These are phyloP conservation scores for Trichogramma evanescens DNA, from an alignment of 2,888 invertebrate genomes.

Conservation along the genomic window DNA sequence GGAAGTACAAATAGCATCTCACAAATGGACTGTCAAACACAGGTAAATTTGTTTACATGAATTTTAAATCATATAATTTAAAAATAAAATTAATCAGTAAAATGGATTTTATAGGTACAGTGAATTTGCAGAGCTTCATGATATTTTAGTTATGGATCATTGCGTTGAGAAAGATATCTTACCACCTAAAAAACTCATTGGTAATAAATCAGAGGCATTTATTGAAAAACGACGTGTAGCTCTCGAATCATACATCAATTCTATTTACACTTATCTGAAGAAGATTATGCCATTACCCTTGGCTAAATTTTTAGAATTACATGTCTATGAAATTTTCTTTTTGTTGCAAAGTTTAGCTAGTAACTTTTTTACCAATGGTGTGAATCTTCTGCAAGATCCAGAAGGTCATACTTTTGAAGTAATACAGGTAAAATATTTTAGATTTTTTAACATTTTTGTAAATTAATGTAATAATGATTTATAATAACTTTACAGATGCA, in stretches of 20 bases:
- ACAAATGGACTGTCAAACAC: slow-evolving; percentile 76
- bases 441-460: background rate
- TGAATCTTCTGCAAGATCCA: slow-evolving; percentile 58
- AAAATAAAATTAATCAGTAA: background rate
- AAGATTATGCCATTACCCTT: slow-evolving; percentile 74
- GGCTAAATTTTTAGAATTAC: slow-evolving; percentile 80
- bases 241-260: slow-evolving; percentile 73
- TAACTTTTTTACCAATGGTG: slow-evolving; percentile 69
- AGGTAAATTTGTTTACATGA: slow-evolving; percentile 45
- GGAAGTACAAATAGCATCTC: slow-evolving; percentile 60
- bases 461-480: background rate
- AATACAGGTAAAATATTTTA: slow-evolving; percentile 57
- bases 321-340: slow-evolving; percentile 83
- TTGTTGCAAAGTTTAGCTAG: slow-evolving; percentile 76
- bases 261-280: slow-evolving; percentile 67
- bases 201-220: slow-evolving; percentile 83
- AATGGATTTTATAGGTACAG: slow-evolving; percentile 61
- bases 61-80: background rate
- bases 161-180: slow-evolving; percentile 77
- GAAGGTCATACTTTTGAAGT: slow-evolving; percentile 67
- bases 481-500: slow-evolving; percentile 60
- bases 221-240: slow-evolving; percentile 75
- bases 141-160: slow-evolving; percentile 71
- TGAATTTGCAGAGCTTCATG: slow-evolving; percentile 83
- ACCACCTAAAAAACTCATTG: slow-evolving; percentile 88